A percentile compares a stretch with the other conserved stretches of the same genome.
These are phyloP conservation scores for Momotus momota DNA, from an alignment of 2,797 vertebrate species.

Conservation along the genomic window DNA sequence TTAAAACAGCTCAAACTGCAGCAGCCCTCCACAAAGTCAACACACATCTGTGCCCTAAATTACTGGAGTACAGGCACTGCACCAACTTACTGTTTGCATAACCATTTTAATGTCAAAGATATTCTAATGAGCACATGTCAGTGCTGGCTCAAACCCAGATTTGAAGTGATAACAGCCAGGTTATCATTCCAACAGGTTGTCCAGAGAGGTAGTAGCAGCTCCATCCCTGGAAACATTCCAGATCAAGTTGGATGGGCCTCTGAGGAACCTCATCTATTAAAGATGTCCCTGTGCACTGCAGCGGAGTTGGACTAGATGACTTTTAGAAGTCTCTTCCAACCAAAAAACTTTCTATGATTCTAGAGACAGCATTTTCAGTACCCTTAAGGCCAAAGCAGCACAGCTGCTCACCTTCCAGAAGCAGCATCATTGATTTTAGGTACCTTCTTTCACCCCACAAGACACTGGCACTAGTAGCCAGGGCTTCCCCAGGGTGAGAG, in stretches of 20 bases:
- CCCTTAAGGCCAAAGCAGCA: background rate
- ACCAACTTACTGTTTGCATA: background rate
- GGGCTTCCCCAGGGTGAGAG: background rate
- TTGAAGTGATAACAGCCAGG: background rate
- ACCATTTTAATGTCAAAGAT: background rate
- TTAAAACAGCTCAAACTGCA: background rate
- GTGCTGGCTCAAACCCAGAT: background rate
- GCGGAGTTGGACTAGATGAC: background rate
- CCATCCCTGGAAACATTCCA: background rate
- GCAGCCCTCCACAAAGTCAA: background rate
- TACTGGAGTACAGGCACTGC: background rate
- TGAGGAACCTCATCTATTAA: background rate
- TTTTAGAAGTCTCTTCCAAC: background rate
- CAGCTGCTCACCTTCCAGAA: background rate
- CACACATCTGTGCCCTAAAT: background rate
- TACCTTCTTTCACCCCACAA: background rate
- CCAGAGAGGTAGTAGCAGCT: background rate
- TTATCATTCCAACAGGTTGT: background rate
- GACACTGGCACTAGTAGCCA: background rate
- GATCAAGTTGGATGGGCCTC: background rate
- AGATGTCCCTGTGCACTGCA: background rate
- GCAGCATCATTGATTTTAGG: fast-evolving
- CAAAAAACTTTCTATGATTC: background rate
- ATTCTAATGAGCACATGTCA: background rate
- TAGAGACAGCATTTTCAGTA: background rate